These are phyloP conservation scores for Brevimyrus niger DNA, from an alignment of 2,113 vertebrate species.

Conservation along the genomic window DNA sequence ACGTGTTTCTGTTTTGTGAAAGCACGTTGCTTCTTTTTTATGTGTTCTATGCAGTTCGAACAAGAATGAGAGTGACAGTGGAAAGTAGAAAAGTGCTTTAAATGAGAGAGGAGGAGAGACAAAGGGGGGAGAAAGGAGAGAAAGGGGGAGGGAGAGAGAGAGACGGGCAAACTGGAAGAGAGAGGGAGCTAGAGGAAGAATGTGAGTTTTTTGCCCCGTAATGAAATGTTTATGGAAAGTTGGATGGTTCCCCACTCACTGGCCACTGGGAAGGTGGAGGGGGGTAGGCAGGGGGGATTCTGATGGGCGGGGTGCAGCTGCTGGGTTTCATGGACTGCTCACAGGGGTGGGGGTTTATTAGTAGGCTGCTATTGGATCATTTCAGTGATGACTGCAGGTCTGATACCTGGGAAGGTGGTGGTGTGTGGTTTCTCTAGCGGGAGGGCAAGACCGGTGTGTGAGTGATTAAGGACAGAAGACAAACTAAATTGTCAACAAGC, in stretches of 20 bases:
- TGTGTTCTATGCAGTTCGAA: background rate
- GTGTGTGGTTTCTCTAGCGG: background rate
- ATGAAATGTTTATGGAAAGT: constrained; percentile 53
- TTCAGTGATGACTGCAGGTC: background rate
- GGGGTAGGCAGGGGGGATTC: background rate
- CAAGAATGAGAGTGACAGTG: background rate
- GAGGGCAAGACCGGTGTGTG: background rate
- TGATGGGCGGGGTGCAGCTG: constrained; percentile 6
- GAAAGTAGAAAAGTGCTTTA: background rate
- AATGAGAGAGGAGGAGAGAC: background rate
- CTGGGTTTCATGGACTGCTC: background rate
- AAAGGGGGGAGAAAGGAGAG: background rate
- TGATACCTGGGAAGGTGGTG: background rate
- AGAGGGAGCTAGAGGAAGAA: constrained; percentile 3
- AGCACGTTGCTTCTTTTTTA: background rate
- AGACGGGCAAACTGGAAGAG: constrained; percentile 11
- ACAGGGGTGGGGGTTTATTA: no score
- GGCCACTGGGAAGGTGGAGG: constrained; percentile 1
- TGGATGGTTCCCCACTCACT: constrained; percentile 32
- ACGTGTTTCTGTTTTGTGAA: constrained; percentile 3
- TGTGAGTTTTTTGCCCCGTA: constrained; percentile 36
- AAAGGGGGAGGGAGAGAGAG: background rate
- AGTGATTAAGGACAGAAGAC: background rate
- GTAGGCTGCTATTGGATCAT: background rate
- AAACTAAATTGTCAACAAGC: background rate